Conservation (phyloP, 2,888 invertebrate genomes). For the Yponomeuta evonymella region DNA sequence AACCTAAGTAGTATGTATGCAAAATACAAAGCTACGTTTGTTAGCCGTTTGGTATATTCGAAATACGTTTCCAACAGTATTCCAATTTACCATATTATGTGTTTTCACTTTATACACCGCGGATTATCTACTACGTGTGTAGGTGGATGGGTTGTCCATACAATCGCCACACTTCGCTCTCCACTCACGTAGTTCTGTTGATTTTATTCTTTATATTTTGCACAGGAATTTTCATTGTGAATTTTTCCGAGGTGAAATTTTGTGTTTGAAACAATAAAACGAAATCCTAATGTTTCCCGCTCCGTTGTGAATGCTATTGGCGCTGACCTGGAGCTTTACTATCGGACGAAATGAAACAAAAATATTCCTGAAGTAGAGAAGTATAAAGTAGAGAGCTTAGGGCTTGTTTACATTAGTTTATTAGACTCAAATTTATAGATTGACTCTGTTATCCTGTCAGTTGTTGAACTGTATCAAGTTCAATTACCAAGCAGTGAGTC, state of each 20-base stretch:
- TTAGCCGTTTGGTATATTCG: neutral
- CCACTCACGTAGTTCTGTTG: neutral
- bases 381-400: no score
- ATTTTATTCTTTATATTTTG: constrained; percentile 2
- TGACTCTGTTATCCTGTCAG: no score
- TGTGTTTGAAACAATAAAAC: constrained; percentile 1
- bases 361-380: neutral
- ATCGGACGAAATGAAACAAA: neutral
- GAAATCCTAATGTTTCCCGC: neutral
- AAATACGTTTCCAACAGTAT: neutral
- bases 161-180: neutral
- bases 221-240: neutral
- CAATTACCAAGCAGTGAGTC: no score
- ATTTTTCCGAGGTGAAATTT: neutral
- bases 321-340: neutral
- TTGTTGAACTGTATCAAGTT: no score
- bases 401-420: no score
- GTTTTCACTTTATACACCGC: neutral
- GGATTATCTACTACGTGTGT: neutral
- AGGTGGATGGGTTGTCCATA: neutral
- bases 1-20: neutral
- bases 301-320: neutral
- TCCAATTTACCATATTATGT: neutral
- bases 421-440: no score
- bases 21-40: neutral